Conservation (phyloP, 2,888 invertebrate species). For the Lamellibrachia satsuma region DNA sequence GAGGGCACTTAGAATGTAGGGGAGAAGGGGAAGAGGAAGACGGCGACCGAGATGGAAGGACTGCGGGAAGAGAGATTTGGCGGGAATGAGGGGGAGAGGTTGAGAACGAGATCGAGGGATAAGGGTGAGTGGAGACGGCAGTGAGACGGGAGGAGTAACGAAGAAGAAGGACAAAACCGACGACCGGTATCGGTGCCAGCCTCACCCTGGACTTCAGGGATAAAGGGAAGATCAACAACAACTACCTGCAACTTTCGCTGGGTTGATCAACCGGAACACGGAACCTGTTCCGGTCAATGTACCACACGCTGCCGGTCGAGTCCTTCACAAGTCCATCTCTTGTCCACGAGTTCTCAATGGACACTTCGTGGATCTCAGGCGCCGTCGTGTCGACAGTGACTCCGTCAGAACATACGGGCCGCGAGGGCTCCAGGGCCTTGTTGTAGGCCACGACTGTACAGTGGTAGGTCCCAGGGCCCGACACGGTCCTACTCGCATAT, state of each 20-base stretch:
- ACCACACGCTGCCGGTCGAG: not conserved
- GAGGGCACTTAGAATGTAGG: no score
- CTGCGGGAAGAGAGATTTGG: no score
- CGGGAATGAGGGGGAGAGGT: no score
- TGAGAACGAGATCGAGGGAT: no score
- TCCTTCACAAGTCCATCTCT: slow-evolving; percentile 19
- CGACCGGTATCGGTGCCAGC: no score
- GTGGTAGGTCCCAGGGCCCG: slow-evolving; percentile 32
- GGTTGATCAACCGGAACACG: not conserved
- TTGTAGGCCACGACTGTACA: slow-evolving; percentile 47
- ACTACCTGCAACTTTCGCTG: not conserved
- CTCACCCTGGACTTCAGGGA: no score
- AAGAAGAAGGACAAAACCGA: no score
- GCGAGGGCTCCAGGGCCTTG: slow-evolving; percentile 47
- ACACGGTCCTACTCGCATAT: not conserved
- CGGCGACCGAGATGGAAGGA: no score
- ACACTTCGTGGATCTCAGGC: slow-evolving; percentile 17
- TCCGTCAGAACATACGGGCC: slow-evolving; percentile 49
- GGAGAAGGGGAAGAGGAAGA: no score
- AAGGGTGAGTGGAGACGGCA: no score
- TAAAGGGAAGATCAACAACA: no score
- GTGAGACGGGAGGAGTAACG: no score
- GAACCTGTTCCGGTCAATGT: not conserved
- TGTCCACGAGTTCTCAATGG: not conserved
- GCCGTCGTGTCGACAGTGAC: slow-evolving; percentile 42